Evolutionary conservation across 2,797 vertebrate genomes (phyloP).

Genomic region (Spatula clypeata): DNA sequence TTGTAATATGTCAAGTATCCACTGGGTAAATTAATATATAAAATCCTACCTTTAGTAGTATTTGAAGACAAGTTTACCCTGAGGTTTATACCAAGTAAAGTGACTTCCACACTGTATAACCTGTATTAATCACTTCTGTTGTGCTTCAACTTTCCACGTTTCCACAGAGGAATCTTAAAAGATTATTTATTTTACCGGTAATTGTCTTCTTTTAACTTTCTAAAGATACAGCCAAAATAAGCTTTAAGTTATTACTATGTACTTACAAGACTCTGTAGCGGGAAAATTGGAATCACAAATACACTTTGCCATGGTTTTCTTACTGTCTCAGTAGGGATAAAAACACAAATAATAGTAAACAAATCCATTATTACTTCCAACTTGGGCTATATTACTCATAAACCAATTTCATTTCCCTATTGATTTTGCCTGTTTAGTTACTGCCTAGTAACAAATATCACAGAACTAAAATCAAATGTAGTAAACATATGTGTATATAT

Average conservation of each 20-base stretch:
- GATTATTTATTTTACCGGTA: not conserved
- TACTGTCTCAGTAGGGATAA: too few relatives aligned
- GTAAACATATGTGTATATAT: not conserved
- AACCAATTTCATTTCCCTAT: not conserved
- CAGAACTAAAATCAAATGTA: not conserved
- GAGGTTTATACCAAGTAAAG: not conserved
- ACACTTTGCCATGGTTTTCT: not conserved
- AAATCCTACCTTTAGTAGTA: accelerated
- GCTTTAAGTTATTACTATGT: not conserved
- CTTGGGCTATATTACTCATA: not conserved
- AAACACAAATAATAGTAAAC: not conserved
- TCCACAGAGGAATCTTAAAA: not conserved
- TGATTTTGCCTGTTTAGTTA: not conserved
- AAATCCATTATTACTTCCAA: not conserved
- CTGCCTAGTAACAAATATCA: not conserved
- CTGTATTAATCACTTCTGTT: not conserved
- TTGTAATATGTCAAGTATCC: not conserved
- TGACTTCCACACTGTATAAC: not conserved
- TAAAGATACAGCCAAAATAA: not conserved
- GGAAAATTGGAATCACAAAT: not conserved
- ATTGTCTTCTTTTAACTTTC: not conserved
- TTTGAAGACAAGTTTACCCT: not conserved
- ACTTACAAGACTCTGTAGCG: not conserved
- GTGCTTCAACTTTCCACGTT: not conserved
- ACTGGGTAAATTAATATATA: not conserved